Conservation (phyloP, 2,888 invertebrate species). For the Calameuta idolon region DNA sequence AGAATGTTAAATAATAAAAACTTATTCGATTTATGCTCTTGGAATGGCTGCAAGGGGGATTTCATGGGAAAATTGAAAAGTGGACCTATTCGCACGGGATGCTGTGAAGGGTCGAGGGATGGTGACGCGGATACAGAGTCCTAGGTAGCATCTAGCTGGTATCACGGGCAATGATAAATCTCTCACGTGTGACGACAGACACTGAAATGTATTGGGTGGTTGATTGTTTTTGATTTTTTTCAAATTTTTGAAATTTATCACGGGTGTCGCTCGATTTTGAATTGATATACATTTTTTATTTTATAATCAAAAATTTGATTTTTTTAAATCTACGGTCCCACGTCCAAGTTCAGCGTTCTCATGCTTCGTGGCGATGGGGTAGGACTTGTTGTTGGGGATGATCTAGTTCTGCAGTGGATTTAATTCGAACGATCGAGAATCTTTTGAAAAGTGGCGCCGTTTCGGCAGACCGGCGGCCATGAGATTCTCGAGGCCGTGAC, state of each 20-base stretch:
- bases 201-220: not conserved
- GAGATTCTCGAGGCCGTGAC: slow-evolving; percentile 28
- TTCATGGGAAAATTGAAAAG: slow-evolving; percentile 49
- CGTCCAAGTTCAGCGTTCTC: not conserved
- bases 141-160: not conserved
- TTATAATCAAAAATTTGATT: not conserved
- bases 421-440: not conserved
- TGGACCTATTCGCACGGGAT: slow-evolving; percentile 26
- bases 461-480: slow-evolving; percentile 30
- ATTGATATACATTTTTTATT: not conserved
- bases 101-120: not conserved
- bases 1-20: slow-evolving; percentile 52
- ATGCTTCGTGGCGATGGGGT: not conserved
- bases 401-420: not conserved
- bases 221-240: not conserved
- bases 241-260: not conserved
- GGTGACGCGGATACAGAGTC: not conserved
- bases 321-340: not conserved
- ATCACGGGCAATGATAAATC: not conserved
- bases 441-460: slow-evolving; percentile 49
- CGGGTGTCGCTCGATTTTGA: not conserved
- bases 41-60: slow-evolving; percentile 11
- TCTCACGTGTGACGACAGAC: not conserved
- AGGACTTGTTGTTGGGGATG: not conserved
- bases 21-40: slow-evolving; percentile 47